Evolutionary conservation across 1,140 invertebrate species (phyloP), one percentile per base, ranked within the genome.

Genomic region (Drosophila sucinea): DNA sequence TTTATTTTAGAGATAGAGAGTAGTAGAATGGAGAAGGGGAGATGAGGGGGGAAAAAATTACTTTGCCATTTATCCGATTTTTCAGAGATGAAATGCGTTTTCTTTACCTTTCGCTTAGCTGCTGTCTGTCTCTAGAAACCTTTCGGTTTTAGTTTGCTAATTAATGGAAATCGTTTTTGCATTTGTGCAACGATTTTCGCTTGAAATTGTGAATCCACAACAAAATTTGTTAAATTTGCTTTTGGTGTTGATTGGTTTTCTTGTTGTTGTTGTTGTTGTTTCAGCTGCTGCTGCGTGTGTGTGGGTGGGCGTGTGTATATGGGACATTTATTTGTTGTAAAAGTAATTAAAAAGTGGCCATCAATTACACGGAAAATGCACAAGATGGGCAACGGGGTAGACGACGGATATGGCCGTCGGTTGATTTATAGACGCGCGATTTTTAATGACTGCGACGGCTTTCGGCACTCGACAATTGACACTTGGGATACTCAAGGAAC

Each of bases 191-290:
- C 57, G 68, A 61, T 40, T 63, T 76, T 83, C 79, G 41, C 29
- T 79, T 77, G 76, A 83, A 84, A 73, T 40, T 75, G 70, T 66
- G 77, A 84, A 89, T 81, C 90, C 84, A 75, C 77, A 90, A 87
- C 84, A 68, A 87, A 89, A 89, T 89, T 89, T 89, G 84, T 90
- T 89, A 89, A 84, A 80, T 87, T 82, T 87, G 83, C 77, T 78
- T 82, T 78, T 82, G 63, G 35, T 68, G 40, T 68, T 70, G 72
- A 58, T 55, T 79, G 76, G 40, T 57, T 17, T 67, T 84, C 70
- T 83, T 74, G 67, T 47, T 70, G 62, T 63, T 78, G 57, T 51
- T 55, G 27, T 33, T 65, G 17, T 29, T 65, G 68, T 57, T 57
- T 47, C 33, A 17, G 64, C 56, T 71, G 68, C 30, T 40, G 33